Evolutionary conservation across 2,113 vertebrate genomes (phyloP).

Genomic region (Perccottus glenii): DNA sequence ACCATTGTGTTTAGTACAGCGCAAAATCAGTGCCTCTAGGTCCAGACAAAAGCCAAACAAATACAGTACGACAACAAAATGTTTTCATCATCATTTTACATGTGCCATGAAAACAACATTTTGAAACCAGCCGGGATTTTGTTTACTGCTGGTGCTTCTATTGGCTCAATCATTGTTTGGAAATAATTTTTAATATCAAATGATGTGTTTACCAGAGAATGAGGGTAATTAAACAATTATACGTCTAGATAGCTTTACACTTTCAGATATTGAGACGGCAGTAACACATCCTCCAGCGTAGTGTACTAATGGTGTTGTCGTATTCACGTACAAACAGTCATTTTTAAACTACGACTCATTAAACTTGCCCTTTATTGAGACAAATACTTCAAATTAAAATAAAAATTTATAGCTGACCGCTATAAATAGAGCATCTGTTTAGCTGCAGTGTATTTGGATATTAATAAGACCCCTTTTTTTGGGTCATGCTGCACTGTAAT

Average conservation of each 20-base stretch:
- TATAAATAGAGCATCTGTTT: conserved; percentile 1
- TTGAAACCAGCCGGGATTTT: too few relatives aligned
- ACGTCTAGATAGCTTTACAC: too few relatives aligned
- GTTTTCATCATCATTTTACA: too few relatives aligned
- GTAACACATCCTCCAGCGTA: not conserved
- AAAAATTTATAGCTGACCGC: not conserved
- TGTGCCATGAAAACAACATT: too few relatives aligned
- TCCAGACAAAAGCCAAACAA: not conserved
- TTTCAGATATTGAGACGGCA: too few relatives aligned
- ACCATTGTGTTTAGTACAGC: conserved; percentile 5
- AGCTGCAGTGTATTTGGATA: not conserved
- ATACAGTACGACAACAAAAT: too few relatives aligned
- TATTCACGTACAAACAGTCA: not conserved
- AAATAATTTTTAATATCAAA: too few relatives aligned
- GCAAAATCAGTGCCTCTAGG: conserved; percentile 3
- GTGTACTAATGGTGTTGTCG: not conserved
- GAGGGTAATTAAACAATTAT: too few relatives aligned
- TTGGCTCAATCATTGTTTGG: too few relatives aligned
- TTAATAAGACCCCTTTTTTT: not conserved
- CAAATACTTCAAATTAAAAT: not conserved
- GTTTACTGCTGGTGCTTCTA: not conserved
- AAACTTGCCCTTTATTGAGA: too few relatives aligned
- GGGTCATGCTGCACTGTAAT: conserved; percentile 4
- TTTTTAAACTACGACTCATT: not conserved
- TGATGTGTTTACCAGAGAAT: too few relatives aligned